Percentiles rank a stretch among this genome's conserved stretches.
These are phyloP conservation scores for Carassius gibelio DNA, from an alignment of 2,113 vertebrate genomes.

Conservation along the genomic window DNA sequence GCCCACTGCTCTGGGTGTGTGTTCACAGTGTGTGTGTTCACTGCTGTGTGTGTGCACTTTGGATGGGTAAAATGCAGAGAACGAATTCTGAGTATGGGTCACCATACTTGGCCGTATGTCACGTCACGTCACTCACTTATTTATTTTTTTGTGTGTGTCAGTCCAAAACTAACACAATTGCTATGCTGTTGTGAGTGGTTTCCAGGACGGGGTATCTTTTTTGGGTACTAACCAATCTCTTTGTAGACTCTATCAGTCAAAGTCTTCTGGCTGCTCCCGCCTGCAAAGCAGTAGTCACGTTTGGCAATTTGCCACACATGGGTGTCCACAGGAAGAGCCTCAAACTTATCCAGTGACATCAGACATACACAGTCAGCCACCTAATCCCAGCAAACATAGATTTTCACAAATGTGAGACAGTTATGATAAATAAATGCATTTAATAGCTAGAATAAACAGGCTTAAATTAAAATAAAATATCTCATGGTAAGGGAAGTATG, in stretches of 20 bases:
- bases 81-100: too few relatives aligned
- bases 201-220: neutral
- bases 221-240: constrained; percentile 82
- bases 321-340: constrained; percentile 91
- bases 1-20: too few relatives aligned
- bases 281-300: constrained; percentile 78
- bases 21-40: too few relatives aligned
- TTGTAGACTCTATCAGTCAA: constrained; percentile 81
- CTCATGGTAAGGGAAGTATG: neutral
- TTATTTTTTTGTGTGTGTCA: neutral
- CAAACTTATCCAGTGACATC: constrained; percentile 89
- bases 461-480: neutral
- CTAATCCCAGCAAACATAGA: constrained; percentile 65
- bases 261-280: constrained; percentile 71
- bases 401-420: neutral
- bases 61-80: too few relatives aligned
- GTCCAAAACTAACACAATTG: neutral
- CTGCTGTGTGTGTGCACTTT: too few relatives aligned
- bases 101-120: too few relatives aligned
- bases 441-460: neutral
- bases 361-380: constrained; percentile 96
- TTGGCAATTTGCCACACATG: constrained; percentile 92
- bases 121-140: too few relatives aligned
- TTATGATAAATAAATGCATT: neutral
- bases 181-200: neutral